phyloP scores from a whole-genome alignment of 2,888 invertebrate species.

The Octonoba sinensis region DNA sequence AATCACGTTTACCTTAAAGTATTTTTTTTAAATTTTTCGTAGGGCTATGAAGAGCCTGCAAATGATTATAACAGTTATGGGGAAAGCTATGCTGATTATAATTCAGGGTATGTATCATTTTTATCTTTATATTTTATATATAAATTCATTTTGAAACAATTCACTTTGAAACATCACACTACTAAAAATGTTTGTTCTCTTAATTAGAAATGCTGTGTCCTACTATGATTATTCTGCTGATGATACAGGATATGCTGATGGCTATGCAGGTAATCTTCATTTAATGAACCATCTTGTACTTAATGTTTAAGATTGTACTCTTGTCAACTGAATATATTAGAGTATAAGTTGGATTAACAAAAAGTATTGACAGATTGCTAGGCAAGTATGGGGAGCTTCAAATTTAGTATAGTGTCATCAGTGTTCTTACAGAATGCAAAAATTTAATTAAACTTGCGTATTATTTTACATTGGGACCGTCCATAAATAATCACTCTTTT shows the following conservation, averaged over 20 bases:
- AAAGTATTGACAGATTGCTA: too few relatives aligned
- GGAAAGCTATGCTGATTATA: slow-evolving; percentile 53
- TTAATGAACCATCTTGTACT: background rate
- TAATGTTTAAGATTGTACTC: background rate
- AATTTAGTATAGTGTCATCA: too few relatives aligned
- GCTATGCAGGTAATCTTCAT: slow-evolving; percentile 37
- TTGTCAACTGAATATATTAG: background rate
- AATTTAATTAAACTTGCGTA: too few relatives aligned
- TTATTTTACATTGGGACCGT: too few relatives aligned
- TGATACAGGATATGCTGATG: slow-evolving; percentile 48
- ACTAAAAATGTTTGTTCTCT: background rate
- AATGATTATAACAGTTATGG: slow-evolving; percentile 53
- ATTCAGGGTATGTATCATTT: slow-evolving; percentile 33
- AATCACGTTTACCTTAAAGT: too few relatives aligned
- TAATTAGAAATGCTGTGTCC: slow-evolving; percentile 41
- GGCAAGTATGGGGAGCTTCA: too few relatives aligned
- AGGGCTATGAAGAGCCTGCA: slow-evolving; percentile 53
- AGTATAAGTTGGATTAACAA: too few relatives aligned
- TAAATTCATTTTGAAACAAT: background rate
- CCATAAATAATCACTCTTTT: too few relatives aligned
- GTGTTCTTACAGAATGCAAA: too few relatives aligned
- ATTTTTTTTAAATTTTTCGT: background rate
- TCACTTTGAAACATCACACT: background rate
- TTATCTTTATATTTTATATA: background rate
- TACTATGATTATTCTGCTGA: slow-evolving; percentile 56